Conservation (phyloP, 1,140 invertebrate species). For the Phocides pigmalion region DNA sequence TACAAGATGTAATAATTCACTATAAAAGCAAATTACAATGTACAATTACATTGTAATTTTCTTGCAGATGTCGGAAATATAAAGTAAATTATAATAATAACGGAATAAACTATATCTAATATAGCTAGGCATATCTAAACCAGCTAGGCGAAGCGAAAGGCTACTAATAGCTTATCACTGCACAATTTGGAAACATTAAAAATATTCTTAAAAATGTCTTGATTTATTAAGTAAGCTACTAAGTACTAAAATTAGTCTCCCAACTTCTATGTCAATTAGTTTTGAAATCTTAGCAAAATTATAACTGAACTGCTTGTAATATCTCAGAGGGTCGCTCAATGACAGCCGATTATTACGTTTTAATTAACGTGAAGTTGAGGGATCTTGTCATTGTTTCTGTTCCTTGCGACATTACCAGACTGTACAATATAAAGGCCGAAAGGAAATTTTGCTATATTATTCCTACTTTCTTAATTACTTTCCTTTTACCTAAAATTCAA, state of each 20-base stretch:
- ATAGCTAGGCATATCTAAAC: too few relatives aligned
- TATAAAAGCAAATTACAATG: too few relatives aligned
- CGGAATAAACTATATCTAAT: too few relatives aligned
- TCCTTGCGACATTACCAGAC: not conserved
- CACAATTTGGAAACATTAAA: too few relatives aligned
- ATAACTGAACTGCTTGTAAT: not conserved
- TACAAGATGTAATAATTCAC: too few relatives aligned
- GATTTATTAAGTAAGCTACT: not conserved
- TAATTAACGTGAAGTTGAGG: slow-evolving; percentile 2
- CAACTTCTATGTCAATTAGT: not conserved
- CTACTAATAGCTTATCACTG: too few relatives aligned
- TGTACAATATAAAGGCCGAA: not conserved
- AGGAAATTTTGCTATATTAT: not conserved
- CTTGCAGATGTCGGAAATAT: too few relatives aligned
- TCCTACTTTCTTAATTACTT: not conserved
- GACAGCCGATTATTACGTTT: not conserved
- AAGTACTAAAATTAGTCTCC: not conserved
- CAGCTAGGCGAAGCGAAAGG: too few relatives aligned
- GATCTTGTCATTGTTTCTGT: slow-evolving; percentile 7
- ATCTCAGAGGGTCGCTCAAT: not conserved
- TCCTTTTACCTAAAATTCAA: not conserved
- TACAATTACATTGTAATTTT: too few relatives aligned
- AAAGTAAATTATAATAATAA: too few relatives aligned
- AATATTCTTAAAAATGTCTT: too few relatives aligned
- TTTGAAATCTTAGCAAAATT: not conserved